Percentiles rank a stretch among this genome's conserved stretches.
These are phyloP conservation scores for Furcula furcula DNA, from an alignment of 2,888 invertebrate genomes.

Conservation along the genomic window DNA sequence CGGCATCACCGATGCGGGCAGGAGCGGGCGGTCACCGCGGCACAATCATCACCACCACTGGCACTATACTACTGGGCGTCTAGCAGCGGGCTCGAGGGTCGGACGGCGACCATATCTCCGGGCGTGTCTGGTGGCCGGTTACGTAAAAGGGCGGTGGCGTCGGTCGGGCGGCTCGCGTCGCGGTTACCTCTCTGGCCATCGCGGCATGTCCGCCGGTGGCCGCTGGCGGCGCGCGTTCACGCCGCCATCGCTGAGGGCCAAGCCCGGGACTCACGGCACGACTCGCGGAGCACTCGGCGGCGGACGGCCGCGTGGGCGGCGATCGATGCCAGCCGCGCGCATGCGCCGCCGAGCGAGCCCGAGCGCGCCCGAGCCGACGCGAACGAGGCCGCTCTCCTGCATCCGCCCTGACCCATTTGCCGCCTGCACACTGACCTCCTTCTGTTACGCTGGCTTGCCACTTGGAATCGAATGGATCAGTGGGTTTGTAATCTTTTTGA, in stretches of 20 bases:
- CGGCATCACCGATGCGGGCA: conserved; percentile 35
- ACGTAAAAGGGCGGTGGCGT: conserved; percentile 55
- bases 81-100: conserved; percentile 11
- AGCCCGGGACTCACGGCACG: conserved; percentile 73
- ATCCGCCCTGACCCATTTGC: conserved; percentile 75
- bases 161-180: conserved; percentile 47
- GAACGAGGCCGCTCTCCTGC: conserved; percentile 51
- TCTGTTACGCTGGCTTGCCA: conserved; percentile 9
- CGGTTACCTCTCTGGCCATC: conserved; percentile 87
- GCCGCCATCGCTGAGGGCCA: conserved; percentile 76
- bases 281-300: conserved; percentile 67
- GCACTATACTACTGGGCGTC: conserved; percentile 19
- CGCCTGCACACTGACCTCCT: conserved; percentile 65
- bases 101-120: conserved; percentile 36
- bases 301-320: conserved; percentile 65
- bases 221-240: conserved; percentile 80
- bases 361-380: conserved; percentile 44
- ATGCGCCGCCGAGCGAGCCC: conserved; percentile 52
- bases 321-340: conserved; percentile 56
- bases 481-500: not conserved
- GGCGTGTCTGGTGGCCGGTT: conserved; percentile 57
- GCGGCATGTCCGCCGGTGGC: conserved; percentile 85
- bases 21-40: conserved; percentile 4
- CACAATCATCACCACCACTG: conserved; percentile 26
- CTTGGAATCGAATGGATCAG: conserved; percentile 1